phyloP scores from a whole-genome alignment of 2,888 invertebrate species.

The Caenorhabditis drosophilae region DNA sequence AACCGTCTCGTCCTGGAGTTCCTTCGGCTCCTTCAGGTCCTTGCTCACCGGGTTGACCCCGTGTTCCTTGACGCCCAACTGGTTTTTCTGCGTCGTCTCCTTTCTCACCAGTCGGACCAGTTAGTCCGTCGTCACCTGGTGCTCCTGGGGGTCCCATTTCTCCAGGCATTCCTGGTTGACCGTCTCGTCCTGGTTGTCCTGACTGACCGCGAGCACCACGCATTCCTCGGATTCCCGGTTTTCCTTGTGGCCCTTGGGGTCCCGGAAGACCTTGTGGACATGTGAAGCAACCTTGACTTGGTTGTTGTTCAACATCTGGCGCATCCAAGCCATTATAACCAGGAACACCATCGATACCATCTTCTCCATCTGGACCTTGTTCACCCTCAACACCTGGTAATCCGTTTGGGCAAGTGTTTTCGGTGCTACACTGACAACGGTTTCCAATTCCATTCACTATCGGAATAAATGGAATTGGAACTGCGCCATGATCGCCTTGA shows the following conservation, averaged over 20 bases:
- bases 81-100: constrained; percentile 65
- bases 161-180: constrained; percentile 45
- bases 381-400: constrained; percentile 50
- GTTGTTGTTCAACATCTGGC: constrained; percentile 54
- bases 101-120: constrained; percentile 56
- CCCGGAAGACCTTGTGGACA: constrained; percentile 59
- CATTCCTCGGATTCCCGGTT: constrained; percentile 60
- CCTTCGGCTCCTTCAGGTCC: constrained; percentile 48
- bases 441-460: constrained; percentile 10
- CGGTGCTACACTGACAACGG: constrained; percentile 47
- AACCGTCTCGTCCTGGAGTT: constrained; percentile 42
- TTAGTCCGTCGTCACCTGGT: constrained; percentile 54
- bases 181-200: constrained; percentile 57
- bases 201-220: constrained; percentile 57
- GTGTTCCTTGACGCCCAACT: constrained; percentile 56
- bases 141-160: constrained; percentile 54
- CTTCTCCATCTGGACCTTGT: constrained; percentile 46
- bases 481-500: constrained; percentile 27
- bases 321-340: constrained; percentile 59
- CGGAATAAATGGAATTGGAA: constrained; percentile 21
- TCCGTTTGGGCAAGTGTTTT: constrained; percentile 60
- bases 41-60: constrained; percentile 56
- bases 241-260: constrained; percentile 46
- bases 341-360: constrained; percentile 55
- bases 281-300: constrained; percentile 59